These are phyloP conservation scores for Carapus acus DNA, from an alignment of 2,797 vertebrate species.

Conservation along the genomic window DNA sequence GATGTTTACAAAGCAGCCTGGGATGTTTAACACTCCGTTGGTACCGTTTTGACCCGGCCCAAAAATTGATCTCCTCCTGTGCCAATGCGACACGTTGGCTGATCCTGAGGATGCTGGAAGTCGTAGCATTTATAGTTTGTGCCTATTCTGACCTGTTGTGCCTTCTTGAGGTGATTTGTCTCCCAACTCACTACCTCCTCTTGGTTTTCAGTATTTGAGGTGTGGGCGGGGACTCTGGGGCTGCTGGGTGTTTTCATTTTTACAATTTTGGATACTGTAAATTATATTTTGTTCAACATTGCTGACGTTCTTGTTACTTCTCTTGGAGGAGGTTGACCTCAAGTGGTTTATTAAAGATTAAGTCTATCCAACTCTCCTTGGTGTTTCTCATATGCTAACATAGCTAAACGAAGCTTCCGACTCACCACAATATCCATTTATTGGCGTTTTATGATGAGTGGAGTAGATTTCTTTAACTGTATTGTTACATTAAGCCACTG, in stretches of 20 bases:
- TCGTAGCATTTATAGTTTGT: not conserved
- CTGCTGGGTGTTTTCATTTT: constrained; percentile 7
- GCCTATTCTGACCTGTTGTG: not conserved
- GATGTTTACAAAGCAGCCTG: constrained; percentile 12
- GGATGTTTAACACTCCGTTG: not conserved
- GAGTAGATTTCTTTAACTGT: not conserved
- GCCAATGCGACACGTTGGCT: too few relatives aligned
- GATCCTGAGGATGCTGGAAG: too few relatives aligned
- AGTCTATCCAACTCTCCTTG: not conserved
- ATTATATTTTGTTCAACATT: not conserved
- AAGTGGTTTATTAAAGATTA: too few relatives aligned
- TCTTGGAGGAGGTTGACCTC: too few relatives aligned
- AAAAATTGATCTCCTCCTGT: not conserved
- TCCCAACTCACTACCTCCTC: constrained; percentile 32
- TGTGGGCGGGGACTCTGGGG: not conserved
- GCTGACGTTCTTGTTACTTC: too few relatives aligned
- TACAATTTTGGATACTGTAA: not conserved
- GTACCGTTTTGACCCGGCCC: constrained; percentile 5
- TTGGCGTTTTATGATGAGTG: not conserved
- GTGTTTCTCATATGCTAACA: constrained; percentile 8
- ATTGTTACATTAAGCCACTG: constrained; percentile 1
- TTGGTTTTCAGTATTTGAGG: constrained; percentile 7
- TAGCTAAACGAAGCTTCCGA: constrained; percentile 6
- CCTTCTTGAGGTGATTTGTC: constrained; percentile 8
- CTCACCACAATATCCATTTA: not conserved